Conservation (phyloP, 2,113 vertebrate genomes). For the Halcyon malimbica region DNA sequence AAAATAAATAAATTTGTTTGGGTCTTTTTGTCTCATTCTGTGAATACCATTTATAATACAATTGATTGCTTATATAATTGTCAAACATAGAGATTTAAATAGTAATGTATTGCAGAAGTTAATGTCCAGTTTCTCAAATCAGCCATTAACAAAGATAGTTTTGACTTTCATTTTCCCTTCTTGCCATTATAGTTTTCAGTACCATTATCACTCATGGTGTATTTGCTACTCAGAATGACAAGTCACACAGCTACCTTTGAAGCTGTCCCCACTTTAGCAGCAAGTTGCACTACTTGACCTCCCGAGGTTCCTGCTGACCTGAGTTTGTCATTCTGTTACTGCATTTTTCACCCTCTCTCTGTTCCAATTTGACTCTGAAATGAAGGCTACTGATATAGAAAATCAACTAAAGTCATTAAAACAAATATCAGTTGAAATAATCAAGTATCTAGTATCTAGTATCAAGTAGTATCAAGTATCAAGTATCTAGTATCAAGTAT, state of each 20-base stretch:
- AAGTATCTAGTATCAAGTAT: neutral
- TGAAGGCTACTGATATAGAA: neutral
- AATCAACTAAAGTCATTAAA: neutral
- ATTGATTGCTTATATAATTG: neutral
- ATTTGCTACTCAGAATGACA: neutral
- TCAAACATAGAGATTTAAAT: neutral
- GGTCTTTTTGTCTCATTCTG: neutral
- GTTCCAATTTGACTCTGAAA: neutral
- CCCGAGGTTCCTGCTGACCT: neutral
- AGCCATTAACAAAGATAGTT: neutral
- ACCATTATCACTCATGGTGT: neutral
- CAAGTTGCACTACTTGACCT: neutral
- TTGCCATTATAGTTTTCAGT: neutral
- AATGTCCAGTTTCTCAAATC: neutral
- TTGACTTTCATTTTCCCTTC: neutral
- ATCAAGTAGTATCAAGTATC: too few relatives aligned
- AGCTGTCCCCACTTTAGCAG: neutral
- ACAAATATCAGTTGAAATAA: neutral
- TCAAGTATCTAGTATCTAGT: neutral
- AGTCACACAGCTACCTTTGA: neutral
- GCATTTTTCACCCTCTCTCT: neutral
- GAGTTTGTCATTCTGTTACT: neutral
- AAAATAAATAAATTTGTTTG: neutral
- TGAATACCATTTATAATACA: neutral
- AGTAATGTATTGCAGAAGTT: neutral